Percentiles rank a stretch among this genome's conserved stretches.
Evolutionary conservation across 2,113 vertebrate species (phyloP).

Genomic region (Spea bombifrons): DNA sequence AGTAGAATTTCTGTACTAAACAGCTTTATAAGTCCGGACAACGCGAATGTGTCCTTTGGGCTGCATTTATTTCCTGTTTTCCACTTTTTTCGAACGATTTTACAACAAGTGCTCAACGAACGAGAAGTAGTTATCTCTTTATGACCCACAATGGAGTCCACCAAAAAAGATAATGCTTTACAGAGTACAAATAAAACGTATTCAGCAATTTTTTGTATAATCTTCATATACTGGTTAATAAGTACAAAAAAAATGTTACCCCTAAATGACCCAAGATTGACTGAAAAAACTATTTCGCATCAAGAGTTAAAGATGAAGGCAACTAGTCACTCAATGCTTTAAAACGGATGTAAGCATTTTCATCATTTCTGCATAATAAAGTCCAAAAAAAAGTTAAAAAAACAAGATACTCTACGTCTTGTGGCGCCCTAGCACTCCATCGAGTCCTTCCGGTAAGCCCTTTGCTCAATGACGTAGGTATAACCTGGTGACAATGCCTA

Average conservation of each 20-base stretch:
- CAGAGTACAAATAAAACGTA: constrained; percentile 18
- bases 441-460: too few relatives aligned
- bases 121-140: constrained; percentile 32
- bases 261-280: neutral
- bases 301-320: too few relatives aligned
- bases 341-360: too few relatives aligned
- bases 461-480: too few relatives aligned
- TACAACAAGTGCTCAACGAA: constrained; percentile 15
- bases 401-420: too few relatives aligned
- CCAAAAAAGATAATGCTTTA: neutral
- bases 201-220: neutral
- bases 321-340: too few relatives aligned
- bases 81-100: constrained; percentile 13
- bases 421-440: too few relatives aligned
- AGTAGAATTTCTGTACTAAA: constrained; percentile 24
- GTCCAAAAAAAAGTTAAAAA: too few relatives aligned
- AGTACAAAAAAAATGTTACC: neutral
- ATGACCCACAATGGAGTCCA: constrained; percentile 15
- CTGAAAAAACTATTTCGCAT: too few relatives aligned
- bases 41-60: constrained; percentile 16
- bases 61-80: constrained; percentile 22
- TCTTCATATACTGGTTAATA: constrained; percentile 16
- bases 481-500: too few relatives aligned
- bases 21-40: constrained; percentile 26
- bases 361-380: too few relatives aligned